These are phyloP conservation scores for Oscheius sp. DNA, from an alignment of 2,888 invertebrate genomes.

Conservation along the genomic window DNA sequence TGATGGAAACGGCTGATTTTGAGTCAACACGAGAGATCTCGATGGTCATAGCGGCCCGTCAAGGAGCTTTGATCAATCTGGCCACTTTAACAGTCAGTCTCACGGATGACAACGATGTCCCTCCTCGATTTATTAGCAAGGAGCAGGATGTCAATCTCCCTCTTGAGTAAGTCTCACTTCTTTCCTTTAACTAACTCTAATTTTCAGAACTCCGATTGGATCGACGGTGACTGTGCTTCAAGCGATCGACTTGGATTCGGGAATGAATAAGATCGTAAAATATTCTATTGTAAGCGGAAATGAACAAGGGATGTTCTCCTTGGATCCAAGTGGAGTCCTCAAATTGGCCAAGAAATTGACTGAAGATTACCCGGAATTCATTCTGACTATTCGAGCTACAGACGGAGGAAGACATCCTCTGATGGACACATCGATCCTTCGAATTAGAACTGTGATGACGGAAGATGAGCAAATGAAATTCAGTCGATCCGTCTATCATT, in stretches of 20 bases:
- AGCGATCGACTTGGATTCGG: conserved; percentile 93
- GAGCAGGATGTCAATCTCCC: conserved; percentile 39
- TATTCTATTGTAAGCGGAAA: conserved; percentile 80
- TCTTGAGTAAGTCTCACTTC: conserved; percentile 25
- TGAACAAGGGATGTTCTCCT: conserved; percentile 76
- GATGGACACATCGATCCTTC: conserved; percentile 81
- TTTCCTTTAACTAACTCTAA: background rate
- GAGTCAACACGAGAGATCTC: conserved; percentile 38
- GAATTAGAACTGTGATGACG: conserved; percentile 76
- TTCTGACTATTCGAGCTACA: conserved; percentile 83
- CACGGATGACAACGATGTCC: conserved; percentile 74
- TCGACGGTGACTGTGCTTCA: conserved; percentile 74
- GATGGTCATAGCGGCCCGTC: conserved; percentile 45
- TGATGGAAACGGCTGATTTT: conserved; percentile 52
- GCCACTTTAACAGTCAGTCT: conserved; percentile 40
- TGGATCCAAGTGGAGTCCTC: conserved; percentile 60
- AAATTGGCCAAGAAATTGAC: conserved; percentile 43
- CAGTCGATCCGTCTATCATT: conserved; percentile 25
- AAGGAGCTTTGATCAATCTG: conserved; percentile 43
- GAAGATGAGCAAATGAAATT: conserved; percentile 34
- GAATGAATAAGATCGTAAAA: conserved; percentile 92
- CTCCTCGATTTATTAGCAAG: conserved; percentile 70
- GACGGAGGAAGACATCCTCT: conserved; percentile 37
- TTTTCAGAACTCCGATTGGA: conserved; percentile 38
- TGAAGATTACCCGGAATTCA: conserved; percentile 78